Conservation (phyloP, 2,113 vertebrate species). For the Gambusia affinis region DNA sequence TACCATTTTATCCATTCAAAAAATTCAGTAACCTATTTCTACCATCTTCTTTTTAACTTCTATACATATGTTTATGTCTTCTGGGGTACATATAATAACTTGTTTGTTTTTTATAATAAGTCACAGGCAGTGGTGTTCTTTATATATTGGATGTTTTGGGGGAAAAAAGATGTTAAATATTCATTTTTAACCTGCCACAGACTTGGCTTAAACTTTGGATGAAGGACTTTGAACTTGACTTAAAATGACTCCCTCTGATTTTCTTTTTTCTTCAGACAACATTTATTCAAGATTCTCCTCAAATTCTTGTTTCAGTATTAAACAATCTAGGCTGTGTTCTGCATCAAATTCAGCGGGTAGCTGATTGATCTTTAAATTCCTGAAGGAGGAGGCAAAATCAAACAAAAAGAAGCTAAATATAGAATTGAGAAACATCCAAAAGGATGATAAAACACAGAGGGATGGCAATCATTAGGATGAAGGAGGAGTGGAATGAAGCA, state of each 20-base stretch:
- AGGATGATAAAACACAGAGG: slow-evolving; percentile 13
- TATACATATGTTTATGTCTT: too few species aligned
- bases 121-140: neutral
- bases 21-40: too few species aligned
- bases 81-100: too few species aligned
- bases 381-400: slow-evolving; percentile 17
- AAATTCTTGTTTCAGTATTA: neutral
- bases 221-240: neutral
- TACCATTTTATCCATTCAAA: too few species aligned
- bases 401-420: slow-evolving; percentile 13
- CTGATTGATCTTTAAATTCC: slow-evolving; percentile 16
- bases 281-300: neutral
- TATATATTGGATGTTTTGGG: neutral
- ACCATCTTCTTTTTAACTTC: too few species aligned
- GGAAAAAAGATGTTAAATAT: too few species aligned
- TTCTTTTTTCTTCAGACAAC: neutral
- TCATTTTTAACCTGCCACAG: too few species aligned
- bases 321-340: slow-evolving; percentile 11
- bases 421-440: slow-evolving; percentile 5
- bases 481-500: slow-evolving; percentile 28
- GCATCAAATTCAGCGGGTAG: slow-evolving; percentile 1
- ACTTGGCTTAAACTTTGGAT: neutral
- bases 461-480: slow-evolving; percentile 39
- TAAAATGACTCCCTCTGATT: neutral
- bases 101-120: neutral